These are phyloP conservation scores for Virgularia gustaviana DNA, from an alignment of 92 coral and sea anemone species.

Conservation along the genomic window DNA sequence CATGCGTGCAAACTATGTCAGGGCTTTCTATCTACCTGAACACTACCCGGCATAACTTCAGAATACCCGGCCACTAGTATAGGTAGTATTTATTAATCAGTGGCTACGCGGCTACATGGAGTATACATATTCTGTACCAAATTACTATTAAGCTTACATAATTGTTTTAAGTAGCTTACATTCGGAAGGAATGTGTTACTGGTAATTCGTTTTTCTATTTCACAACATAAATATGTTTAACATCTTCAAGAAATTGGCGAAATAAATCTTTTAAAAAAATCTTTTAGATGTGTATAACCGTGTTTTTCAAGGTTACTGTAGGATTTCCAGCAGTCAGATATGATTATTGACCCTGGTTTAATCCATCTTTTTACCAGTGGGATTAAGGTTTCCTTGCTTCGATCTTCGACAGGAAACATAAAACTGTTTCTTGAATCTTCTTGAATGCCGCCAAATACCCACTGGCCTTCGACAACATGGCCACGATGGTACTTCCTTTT, in stretches of 20 bases:
- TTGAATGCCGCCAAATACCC: constrained; percentile 12
- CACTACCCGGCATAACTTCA: too few relatives aligned
- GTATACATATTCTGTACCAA: too few relatives aligned
- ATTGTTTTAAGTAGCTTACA: too few relatives aligned
- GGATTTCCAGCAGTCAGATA: constrained; percentile 39
- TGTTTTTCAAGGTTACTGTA: constrained; percentile 38
- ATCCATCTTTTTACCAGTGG: constrained; percentile 29
- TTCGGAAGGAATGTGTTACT: too few relatives aligned
- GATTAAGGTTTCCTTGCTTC: constrained; percentile 9
- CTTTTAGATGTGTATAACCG: constrained; percentile 44
- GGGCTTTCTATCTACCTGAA: constrained; percentile 42
- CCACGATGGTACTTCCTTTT: constrained; percentile 32
- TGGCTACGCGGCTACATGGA: too few relatives aligned
- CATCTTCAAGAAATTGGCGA: too few relatives aligned
- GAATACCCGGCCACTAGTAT: too few relatives aligned
- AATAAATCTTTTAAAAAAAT: too few relatives aligned
- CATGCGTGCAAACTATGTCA: constrained; percentile 42
- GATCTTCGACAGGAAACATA: not conserved
- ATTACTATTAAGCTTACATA: too few relatives aligned
- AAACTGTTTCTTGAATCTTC: not conserved
- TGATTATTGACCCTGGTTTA: constrained; percentile 18
- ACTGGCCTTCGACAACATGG: constrained; percentile 7
- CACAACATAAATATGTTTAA: too few relatives aligned
- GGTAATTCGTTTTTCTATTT: too few relatives aligned
- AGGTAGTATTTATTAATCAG: too few relatives aligned